Conservation (phyloP, 1,140 invertebrate species). For the Medauroidea extradentata region DNA sequence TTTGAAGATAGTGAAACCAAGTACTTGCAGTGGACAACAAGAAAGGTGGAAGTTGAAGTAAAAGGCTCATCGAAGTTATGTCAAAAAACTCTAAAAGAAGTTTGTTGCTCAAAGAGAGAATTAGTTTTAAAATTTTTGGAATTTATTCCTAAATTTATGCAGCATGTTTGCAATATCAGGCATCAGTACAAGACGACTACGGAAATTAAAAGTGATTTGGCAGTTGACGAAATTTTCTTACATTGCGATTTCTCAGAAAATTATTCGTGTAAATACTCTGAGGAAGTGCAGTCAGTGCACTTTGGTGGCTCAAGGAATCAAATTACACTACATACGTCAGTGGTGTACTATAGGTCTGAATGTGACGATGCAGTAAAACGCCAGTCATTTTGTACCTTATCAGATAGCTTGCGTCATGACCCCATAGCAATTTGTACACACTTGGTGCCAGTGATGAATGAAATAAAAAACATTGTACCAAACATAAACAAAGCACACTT, state of each 20-base stretch:
- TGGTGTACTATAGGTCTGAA: slow-evolving; percentile 1
- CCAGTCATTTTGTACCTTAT: slow-evolving; percentile 22
- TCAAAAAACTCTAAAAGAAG: not conserved
- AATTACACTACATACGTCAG: slow-evolving; percentile 9
- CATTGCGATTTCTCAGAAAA: slow-evolving; percentile 15
- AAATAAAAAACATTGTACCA: not conserved
- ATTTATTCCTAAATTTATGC: slow-evolving; percentile 1
- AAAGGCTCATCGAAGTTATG: not conserved
- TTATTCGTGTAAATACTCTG: slow-evolving; percentile 10
- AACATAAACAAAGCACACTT: not conserved
- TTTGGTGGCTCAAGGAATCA: slow-evolving; percentile 14
- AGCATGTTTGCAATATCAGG: not conserved
- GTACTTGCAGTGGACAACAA: slow-evolving; percentile 1
- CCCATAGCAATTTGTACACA: slow-evolving; percentile 19
- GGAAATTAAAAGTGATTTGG: slow-evolving; percentile 4
- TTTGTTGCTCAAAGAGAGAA: not conserved
- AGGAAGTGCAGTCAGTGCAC: slow-evolving; percentile 15
- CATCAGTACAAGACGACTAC: slow-evolving; percentile 3
- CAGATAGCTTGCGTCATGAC: slow-evolving; percentile 18
- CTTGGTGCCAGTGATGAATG: slow-evolving; percentile 15
- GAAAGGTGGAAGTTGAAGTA: not conserved
- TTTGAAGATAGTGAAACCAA: not conserved
- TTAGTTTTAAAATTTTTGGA: not conserved
- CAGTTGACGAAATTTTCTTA: slow-evolving; percentile 1
- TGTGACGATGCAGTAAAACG: not conserved